These are phyloP conservation scores for Caenorhabditis virilis DNA, from an alignment of 2,888 invertebrate species.

Conservation along the genomic window DNA sequence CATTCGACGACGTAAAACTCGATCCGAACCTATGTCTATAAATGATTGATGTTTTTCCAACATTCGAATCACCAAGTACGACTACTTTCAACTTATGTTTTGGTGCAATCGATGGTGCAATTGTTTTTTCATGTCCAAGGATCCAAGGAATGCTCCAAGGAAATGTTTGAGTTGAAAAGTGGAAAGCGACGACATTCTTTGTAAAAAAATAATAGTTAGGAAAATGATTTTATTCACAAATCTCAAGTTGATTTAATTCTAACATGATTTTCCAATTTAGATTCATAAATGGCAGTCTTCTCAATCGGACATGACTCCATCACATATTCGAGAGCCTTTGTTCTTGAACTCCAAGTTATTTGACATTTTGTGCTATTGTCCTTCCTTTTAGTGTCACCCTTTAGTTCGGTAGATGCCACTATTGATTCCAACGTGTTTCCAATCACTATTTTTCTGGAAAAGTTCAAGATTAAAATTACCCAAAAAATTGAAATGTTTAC, in stretches of 20 bases:
- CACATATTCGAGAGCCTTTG: slow-evolving; percentile 19
- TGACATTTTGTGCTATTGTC: neutral
- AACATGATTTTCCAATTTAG: slow-evolving; percentile 13
- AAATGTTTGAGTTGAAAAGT: no score
- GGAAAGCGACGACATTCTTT: no score
- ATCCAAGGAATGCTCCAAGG: no score
- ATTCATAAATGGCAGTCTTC: slow-evolving; percentile 19
- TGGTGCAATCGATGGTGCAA: slow-evolving; percentile 19
- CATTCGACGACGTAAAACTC: slow-evolving; percentile 40
- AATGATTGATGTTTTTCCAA: slow-evolving; percentile 53
- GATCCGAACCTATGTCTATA: slow-evolving; percentile 52
- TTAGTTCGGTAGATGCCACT: slow-evolving; percentile 8
- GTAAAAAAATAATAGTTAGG: no score
- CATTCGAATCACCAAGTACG: slow-evolving; percentile 49
- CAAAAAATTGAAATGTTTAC: no score
- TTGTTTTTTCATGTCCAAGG: slow-evolving; percentile 41
- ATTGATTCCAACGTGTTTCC: slow-evolving; percentile 36
- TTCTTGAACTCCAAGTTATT: slow-evolving; percentile 9
- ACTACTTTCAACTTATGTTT: slow-evolving; percentile 48
- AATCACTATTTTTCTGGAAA: slow-evolving; percentile 27
- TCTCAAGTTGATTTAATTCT: no score
- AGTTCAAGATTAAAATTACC: neutral
- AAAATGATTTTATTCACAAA: no score
- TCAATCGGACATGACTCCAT: slow-evolving; percentile 31
- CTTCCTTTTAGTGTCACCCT: slow-evolving; percentile 2